A percentile compares a stretch with the other conserved stretches of the same genome.
phyloP scores from a whole-genome alignment of 2,888 invertebrate species.

The Tinea pellionella region DNA sequence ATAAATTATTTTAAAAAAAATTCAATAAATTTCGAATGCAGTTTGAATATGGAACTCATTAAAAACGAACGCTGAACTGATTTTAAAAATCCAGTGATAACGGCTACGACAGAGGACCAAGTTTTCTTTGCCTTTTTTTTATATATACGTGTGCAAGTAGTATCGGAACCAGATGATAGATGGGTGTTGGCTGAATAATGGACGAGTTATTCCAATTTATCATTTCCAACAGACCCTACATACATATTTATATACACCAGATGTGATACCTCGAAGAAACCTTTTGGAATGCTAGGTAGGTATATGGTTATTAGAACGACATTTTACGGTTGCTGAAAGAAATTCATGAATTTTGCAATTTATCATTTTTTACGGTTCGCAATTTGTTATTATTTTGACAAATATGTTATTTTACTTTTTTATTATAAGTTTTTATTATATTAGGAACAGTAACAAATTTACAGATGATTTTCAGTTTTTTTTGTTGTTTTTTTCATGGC shows the following conservation, averaged over 20 bases:
- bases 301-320: not conserved
- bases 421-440: no score
- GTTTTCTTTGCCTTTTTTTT: not conserved
- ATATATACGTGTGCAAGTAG: not conserved
- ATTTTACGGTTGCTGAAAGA: not conserved
- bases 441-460: no score
- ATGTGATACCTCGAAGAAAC: not conserved
- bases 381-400: not conserved
- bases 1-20: no score
- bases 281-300: not conserved
- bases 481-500: no score
- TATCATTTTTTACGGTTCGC: not conserved
- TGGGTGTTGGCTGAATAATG: not conserved
- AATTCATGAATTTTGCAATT: not conserved
- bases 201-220: not conserved
- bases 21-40: no score
- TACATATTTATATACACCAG: conserved; percentile 1
- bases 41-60: no score
- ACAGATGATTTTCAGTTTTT: no score
- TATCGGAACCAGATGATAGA: not conserved
- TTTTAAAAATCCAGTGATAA: no score
- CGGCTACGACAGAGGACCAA: no score
- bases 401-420: no score
- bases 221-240: not conserved
- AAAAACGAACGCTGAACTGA: no score